Base-by-base conservation (phyloP, 2,888 invertebrate genomes). In the Hypolimnas misippus region DNA sequence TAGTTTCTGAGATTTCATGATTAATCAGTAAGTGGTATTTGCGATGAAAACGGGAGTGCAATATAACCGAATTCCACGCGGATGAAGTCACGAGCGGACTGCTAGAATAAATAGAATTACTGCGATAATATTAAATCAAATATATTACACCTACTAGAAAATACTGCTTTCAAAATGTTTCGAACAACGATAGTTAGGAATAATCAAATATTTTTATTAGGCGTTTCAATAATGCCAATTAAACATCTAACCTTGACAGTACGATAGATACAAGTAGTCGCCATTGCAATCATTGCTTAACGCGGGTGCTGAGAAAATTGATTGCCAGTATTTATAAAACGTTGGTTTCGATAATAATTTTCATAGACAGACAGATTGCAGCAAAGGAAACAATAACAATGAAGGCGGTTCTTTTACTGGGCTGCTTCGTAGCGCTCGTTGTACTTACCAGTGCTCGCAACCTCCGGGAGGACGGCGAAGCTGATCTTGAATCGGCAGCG, bases 401-500 rank as follows among this genome's bases (percentile, higher is more conserved):
- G 91, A 86, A 83, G 81, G 75, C 78, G 72, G 79, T 78, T 73
- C 76, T 85, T 61, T 70, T 78, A 51, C 68, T 86, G 73, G 73
- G 81, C 84, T 82, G 81, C 66, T 72, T 86, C 68, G 76, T 81
- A 68, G 78, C 89, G 73, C 66, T 93, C 75, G 75, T 87, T 75
- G 83, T 90, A 74, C 66, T 94, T 72, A 76, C 92, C 68, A 73
- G 89, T 63, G 82, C 93, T 12, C 76, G 86, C 38, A 77, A 83
- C 61, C 67, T 93, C 49, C 83, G 93, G 44, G 83, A 89, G 72
- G 86, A 84, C 68, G 86, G 90, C 8, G 87, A 84, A 51, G 87
- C 85, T 0, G 94, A 94, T 74, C 83, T 93, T 14, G 93, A 93
- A 63, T 75, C 87, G 0, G 93, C 94, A 0, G 94, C 93, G 8